Evolutionary conservation across 2,888 invertebrate genomes (phyloP).

Genomic region (Dione juno): DNA sequence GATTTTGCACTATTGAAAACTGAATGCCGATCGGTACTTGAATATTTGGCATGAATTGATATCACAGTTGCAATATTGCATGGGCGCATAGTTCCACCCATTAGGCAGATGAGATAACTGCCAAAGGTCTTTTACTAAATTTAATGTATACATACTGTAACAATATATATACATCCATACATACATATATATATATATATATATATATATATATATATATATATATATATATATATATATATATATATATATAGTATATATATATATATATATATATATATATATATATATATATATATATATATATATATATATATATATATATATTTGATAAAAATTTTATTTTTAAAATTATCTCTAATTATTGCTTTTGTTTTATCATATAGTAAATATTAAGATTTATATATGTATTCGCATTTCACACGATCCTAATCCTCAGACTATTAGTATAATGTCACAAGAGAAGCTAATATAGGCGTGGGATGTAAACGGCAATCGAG

Average conservation of each 20-base stretch:
- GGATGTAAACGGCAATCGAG: slow-evolving; percentile 9
- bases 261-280: too few relatives aligned
- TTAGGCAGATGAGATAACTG: slow-evolving; percentile 8
- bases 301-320: too few relatives aligned
- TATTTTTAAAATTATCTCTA: too few relatives aligned
- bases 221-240: too few relatives aligned
- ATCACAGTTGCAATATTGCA: slow-evolving; percentile 9
- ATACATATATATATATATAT: too few relatives aligned
- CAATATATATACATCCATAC: too few relatives aligned
- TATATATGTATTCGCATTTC: not conserved
- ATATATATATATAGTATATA: too few relatives aligned
- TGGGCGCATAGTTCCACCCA: slow-evolving; percentile 8
- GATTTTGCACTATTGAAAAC: slow-evolving; percentile 27
- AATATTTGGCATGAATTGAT: slow-evolving; percentile 19
- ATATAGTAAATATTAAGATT: too few relatives aligned
- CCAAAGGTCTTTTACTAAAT: slow-evolving; percentile 11
- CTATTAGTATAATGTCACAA: not conserved
- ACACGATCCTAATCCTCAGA: not conserved
- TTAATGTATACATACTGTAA: slow-evolving; percentile 5
- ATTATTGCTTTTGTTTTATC: too few relatives aligned
- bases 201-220: too few relatives aligned
- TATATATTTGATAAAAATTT: too few relatives aligned
- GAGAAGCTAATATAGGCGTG: not conserved
- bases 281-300: too few relatives aligned
- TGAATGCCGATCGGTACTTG: slow-evolving; percentile 21